Percentiles rank a stretch among this genome's conserved stretches.
Conservation (phyloP, 2,113 vertebrate species). For the Puma concolor region DNA sequence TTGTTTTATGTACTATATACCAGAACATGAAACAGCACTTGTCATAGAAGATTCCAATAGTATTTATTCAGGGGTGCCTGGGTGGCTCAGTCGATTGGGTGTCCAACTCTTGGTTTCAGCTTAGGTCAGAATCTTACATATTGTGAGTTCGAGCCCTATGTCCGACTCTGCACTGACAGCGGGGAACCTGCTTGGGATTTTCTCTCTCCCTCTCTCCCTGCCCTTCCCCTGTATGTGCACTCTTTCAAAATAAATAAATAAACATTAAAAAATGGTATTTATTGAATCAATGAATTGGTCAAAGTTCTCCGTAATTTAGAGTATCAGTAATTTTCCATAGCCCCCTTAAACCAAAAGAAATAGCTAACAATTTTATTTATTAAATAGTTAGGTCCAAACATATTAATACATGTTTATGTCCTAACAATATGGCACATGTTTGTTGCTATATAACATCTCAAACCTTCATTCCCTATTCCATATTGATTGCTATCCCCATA, state of each 20-base stretch:
- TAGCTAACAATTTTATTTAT: not conserved
- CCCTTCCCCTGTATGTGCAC: no score
- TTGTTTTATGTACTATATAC: not conserved
- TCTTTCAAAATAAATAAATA: no score
- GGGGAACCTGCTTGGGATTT: no score
- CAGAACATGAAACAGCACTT: not conserved
- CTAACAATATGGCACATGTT: not conserved
- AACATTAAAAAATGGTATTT: not conserved
- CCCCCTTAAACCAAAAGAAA: not conserved
- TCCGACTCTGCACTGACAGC: no score
- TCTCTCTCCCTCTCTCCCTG: no score
- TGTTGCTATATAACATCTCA: not conserved
- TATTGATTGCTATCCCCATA: not conserved
- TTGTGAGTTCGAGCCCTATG: no score
- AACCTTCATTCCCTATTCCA: not conserved
- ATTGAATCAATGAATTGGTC: not conserved
- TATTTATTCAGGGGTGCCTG: not conserved
- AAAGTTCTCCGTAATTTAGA: not conserved
- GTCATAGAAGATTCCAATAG: not conserved
- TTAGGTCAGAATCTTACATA: no score
- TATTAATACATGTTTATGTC: not conserved
- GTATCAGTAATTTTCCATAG: not conserved
- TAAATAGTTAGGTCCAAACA: not conserved
- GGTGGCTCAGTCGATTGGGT: no score
- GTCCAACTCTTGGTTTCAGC: no score